phyloP scores from a whole-genome alignment of 2,797 vertebrate genomes.

The Leontopithecus rosalia region DNA sequence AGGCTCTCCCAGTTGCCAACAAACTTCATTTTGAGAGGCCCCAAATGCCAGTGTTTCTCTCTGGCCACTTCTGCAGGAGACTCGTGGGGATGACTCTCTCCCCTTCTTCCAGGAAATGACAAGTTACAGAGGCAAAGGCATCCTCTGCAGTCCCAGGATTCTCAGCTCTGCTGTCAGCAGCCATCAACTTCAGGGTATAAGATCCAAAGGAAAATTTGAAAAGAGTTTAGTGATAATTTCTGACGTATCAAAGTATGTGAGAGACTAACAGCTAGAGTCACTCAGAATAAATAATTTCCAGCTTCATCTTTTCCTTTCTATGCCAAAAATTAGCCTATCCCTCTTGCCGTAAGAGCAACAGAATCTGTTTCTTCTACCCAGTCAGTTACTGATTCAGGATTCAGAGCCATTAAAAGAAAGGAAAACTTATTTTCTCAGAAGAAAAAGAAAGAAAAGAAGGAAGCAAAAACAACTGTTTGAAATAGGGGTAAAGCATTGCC shows the following conservation, averaged over 20 bases:
- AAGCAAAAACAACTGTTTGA: background rate
- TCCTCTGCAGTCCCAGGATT: background rate
- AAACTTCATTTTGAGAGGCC: background rate
- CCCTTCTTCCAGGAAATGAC: background rate
- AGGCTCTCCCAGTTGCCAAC: background rate
- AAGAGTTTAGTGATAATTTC: background rate
- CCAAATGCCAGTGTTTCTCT: background rate
- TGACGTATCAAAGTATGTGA: background rate
- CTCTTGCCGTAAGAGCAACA: background rate
- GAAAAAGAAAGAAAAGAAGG: background rate
- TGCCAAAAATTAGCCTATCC: background rate
- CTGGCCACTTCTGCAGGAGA: background rate
- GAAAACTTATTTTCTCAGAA: background rate
- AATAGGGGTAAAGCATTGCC: background rate
- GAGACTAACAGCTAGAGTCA: background rate
- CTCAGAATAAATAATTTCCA: background rate
- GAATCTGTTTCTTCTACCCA: background rate
- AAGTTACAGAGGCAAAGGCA: fast-evolving
- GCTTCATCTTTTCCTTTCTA: background rate
- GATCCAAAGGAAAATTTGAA: slow-evolving; percentile 17
- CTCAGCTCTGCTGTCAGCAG: background rate
- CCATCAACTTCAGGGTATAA: background rate
- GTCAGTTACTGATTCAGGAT: background rate
- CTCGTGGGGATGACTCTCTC: background rate
- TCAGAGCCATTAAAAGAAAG: background rate